Base-by-base conservation (phyloP, 2,113 vertebrate genomes). In the Nanorana parkeri region DNA sequence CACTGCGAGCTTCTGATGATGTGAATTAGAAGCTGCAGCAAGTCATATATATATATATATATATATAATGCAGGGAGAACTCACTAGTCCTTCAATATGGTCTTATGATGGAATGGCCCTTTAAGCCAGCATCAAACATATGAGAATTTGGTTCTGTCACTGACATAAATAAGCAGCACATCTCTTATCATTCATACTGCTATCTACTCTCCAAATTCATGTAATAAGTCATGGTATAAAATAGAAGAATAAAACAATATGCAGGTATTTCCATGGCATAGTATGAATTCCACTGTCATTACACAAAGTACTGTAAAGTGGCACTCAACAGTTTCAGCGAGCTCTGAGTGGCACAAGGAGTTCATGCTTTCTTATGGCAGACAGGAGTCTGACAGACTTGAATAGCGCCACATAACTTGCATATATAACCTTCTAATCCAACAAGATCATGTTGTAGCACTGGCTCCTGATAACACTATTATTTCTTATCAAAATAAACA, bases 221-320 rank as follows among this genome's bases (percentile, higher is more conserved):
- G 15, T 72, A 56, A 29, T 19, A 32, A n/a, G 8, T 4, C 20
- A 60, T n/a, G 21, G 41, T 7, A 36, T 41, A 68, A 68, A 47
- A 15, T 5, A 68, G 19, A 47, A 26, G 52, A 23, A 17, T 21
- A 36, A 74, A 41, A 8, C 11, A 26, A n/a, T 16, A 21, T 60
- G 47, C 54, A 47, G 77, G 65, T 80, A 80, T 71, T 80, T 60
- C 15, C 21, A 47, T 47, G 29, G 55, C 67, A 68, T 60, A 56
- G 28, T 60, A 47, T 71, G 32, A 69, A 69, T 79, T 56, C 77
- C 77, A 79, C 20, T 36, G 52, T 10, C 56, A 19, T 79, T 60
- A 79, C 78, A 80, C 54, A 47, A 23, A 69, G 78, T 69, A 58
- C 78, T 28, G 20, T 80, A 80, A 69, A 80, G 78, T 69, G 78